phyloP scores from a whole-genome alignment of 2,113 vertebrate genomes.

The Sinocyclocheilus anshuiensis region DNA sequence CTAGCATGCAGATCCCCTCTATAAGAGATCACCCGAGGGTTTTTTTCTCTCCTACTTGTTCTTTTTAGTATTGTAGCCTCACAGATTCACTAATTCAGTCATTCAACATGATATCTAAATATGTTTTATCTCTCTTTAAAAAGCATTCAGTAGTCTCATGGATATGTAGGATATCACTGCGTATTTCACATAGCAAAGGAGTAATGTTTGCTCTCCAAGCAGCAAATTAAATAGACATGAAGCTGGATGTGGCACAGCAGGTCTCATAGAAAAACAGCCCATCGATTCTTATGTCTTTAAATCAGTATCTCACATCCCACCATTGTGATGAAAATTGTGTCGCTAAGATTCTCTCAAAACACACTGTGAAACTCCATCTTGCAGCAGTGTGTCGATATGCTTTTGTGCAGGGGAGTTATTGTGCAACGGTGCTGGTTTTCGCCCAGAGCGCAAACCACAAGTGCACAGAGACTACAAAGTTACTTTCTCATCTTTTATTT shows the following conservation, averaged over 20 bases:
- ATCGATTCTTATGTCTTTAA: slow-evolving; percentile 75
- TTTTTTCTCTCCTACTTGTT: not conserved
- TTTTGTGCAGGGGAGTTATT: slow-evolving; percentile 69
- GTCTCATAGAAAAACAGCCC: slow-evolving; percentile 69
- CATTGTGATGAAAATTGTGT: slow-evolving; percentile 76
- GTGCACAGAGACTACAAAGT: slow-evolving; percentile 75
- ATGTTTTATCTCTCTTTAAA: slow-evolving; percentile 12
- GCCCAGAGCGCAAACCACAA: slow-evolving; percentile 76
- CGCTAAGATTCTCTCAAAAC: slow-evolving; percentile 76
- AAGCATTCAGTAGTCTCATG: not conserved
- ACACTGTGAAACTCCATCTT: slow-evolving; percentile 76
- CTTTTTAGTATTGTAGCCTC: slow-evolving; percentile 4
- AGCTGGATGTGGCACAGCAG: slow-evolving; percentile 74
- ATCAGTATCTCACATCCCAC: slow-evolving; percentile 72
- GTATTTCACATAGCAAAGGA: slow-evolving; percentile 17
- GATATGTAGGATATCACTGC: slow-evolving; percentile 2
- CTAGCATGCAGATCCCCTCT: too few species aligned
- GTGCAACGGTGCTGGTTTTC: slow-evolving; percentile 71
- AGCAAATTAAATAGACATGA: slow-evolving; percentile 68
- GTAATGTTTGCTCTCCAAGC: slow-evolving; percentile 41
- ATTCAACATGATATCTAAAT: slow-evolving; percentile 13
- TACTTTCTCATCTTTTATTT: slow-evolving; percentile 69
- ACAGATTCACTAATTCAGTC: slow-evolving; percentile 44
- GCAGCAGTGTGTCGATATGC: slow-evolving; percentile 72
- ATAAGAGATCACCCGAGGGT: not conserved